Evolutionary conservation across 2,113 vertebrate species (phyloP).

Genomic region (Spheniscus mendiculus): DNA sequence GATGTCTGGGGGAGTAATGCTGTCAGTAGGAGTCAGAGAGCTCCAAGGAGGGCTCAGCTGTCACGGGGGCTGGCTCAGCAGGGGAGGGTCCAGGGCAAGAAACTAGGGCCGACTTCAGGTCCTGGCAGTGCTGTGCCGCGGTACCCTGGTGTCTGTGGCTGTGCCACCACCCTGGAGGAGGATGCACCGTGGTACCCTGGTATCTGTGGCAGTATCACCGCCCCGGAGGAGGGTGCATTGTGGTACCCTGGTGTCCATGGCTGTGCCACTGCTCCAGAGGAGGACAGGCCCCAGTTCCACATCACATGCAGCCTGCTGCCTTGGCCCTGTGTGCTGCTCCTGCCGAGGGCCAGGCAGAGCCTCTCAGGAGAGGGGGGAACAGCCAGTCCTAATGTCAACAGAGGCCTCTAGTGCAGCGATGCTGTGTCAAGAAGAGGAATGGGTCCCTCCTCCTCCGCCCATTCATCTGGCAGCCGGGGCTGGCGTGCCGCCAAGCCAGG

Average conservation of each 20-base stretch:
- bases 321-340: neutral
- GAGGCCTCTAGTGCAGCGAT: conserved; percentile 65
- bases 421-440: conserved; percentile 68
- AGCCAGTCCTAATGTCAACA: conserved; percentile 65
- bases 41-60: neutral
- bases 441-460: conserved; percentile 62
- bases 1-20: neutral
- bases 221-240: neutral
- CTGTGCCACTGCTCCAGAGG: neutral
- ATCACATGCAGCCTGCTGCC: neutral
- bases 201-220: neutral
- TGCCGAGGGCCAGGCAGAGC: neutral
- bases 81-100: neutral
- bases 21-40: neutral
- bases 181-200: neutral
- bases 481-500: conserved; percentile 45
- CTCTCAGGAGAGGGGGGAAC: conserved; percentile 22
- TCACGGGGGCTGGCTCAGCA: neutral
- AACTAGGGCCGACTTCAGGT: neutral
- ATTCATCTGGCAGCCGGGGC: conserved; percentile 59
- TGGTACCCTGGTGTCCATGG: neutral
- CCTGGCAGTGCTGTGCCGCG: neutral
- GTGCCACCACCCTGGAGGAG: neutral
- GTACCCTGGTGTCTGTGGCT: neutral
- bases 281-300: neutral